Base-by-base conservation (phyloP, 2,888 invertebrate genomes). In the Antitype chi region DNA sequence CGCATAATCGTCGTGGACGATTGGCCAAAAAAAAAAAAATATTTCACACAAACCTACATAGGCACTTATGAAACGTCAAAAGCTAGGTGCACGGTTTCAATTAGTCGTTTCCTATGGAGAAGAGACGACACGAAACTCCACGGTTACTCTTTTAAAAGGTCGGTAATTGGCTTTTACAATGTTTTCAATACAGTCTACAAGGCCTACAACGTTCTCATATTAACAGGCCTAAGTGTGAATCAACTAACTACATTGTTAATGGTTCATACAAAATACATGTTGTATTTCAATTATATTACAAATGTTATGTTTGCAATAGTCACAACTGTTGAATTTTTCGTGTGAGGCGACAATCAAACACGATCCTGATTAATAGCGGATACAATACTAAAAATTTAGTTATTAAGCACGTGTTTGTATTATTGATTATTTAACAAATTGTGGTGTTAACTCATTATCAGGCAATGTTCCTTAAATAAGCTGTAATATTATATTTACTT, bases 271-370 rank as follows among this genome's bases (percentile, higher is more conserved):
- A 17, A 43, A 43, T 25, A 13, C 64, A 64, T 25, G 13, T 47
- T 47, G 43, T 11, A 20, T 43, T 25, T 25, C 17, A 63, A 6
- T 32, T 23, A 23, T 13, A 28, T 28, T 71, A 53, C 52, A 52
- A 43, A 2, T 62, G 38, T 64, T 43, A 78, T 66, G 63, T 59
- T 75, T 66, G 43, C 17, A 11, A 43, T 9, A 20, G 23, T 28
- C 43, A 17, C 5, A 52, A 11, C 59, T 62, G 77, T 78, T 78
- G 23, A 70, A 76, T 67, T 62, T 76, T 70, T 76, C 13, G 47
- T 60, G 60, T 20, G 59, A 2, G 15, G 13, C 25, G 55, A 49
- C 32, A 15, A 23, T 8, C 23, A 8, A 0, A 1, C 23, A 20
- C 28, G 20, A 13, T 28, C 20, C n/a, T 1, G n/a, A 73, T 15